These are phyloP conservation scores for Dicrurus megarhynchus DNA, from an alignment of 2,113 vertebrate species.

Conservation along the genomic window DNA sequence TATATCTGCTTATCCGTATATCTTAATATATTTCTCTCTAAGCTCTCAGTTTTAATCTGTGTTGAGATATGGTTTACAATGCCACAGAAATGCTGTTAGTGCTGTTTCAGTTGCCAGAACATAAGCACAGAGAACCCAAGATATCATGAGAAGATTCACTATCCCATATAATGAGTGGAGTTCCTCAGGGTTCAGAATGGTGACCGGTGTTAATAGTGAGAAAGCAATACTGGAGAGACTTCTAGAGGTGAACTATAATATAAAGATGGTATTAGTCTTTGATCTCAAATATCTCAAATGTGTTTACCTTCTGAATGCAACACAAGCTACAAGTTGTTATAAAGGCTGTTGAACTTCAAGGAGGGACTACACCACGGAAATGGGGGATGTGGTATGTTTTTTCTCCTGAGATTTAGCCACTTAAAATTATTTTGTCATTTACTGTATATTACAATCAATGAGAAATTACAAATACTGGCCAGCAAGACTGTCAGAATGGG, in stretches of 20 bases:
- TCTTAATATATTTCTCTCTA: not conserved
- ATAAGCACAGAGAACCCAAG: not conserved
- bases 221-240: not conserved
- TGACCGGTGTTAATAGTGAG: not conserved
- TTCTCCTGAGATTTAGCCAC: not conserved
- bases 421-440: not conserved
- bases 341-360: not conserved
- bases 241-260: not conserved
- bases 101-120: not conserved
- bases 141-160: not conserved
- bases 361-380: not conserved
- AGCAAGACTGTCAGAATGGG: not conserved
- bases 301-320: not conserved
- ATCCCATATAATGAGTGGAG: not conserved
- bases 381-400: not conserved
- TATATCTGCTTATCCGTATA: not conserved
- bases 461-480: not conserved
- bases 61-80: not conserved
- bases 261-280: not conserved
- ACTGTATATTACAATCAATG: not conserved
- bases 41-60: not conserved
- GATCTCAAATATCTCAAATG: not conserved
- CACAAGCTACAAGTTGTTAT: not conserved
- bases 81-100: not conserved
- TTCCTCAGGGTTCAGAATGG: not conserved